phyloP scores from a whole-genome alignment of 1,140 invertebrate genomes.

The Calephelis virginiensis region DNA sequence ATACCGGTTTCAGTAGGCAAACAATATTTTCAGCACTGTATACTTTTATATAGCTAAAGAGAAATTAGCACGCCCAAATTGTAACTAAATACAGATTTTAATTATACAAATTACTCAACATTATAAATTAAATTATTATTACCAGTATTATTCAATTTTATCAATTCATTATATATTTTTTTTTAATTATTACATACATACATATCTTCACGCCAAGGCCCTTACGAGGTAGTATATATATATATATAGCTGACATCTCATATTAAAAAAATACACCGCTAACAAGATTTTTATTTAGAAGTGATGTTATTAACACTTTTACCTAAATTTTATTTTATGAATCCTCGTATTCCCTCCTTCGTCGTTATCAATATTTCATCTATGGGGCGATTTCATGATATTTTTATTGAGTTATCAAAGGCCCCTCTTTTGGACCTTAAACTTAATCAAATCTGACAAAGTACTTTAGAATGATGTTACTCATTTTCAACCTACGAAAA shows the following conservation, averaged over 20 bases:
- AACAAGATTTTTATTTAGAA: not conserved
- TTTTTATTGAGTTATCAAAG: conserved; percentile 15
- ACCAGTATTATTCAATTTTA: too few species aligned
- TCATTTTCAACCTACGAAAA: not conserved
- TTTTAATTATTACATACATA: too few species aligned
- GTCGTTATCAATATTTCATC: conserved; percentile 11
- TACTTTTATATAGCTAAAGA: too few species aligned
- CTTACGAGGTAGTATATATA: too few species aligned
- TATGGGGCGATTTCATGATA: conserved; percentile 12
- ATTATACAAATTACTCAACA: too few species aligned
- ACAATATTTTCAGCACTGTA: too few species aligned
- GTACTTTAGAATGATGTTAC: not conserved
- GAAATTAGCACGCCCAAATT: too few species aligned
- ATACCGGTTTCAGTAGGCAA: too few species aligned
- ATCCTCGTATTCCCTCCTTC: not conserved
- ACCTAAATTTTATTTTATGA: conserved; percentile 13
- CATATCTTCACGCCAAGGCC: too few species aligned
- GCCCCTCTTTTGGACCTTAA: conserved; percentile 4
- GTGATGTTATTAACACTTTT: not conserved
- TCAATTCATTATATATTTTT: too few species aligned
- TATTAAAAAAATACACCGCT: not conserved
- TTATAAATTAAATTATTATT: too few species aligned
- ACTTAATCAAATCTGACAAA: conserved; percentile 13
- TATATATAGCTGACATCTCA: not conserved
- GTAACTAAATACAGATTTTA: too few species aligned